Conservation (phyloP, 2,888 invertebrate genomes). For the Acanthosoma haemorrhoidale region DNA sequence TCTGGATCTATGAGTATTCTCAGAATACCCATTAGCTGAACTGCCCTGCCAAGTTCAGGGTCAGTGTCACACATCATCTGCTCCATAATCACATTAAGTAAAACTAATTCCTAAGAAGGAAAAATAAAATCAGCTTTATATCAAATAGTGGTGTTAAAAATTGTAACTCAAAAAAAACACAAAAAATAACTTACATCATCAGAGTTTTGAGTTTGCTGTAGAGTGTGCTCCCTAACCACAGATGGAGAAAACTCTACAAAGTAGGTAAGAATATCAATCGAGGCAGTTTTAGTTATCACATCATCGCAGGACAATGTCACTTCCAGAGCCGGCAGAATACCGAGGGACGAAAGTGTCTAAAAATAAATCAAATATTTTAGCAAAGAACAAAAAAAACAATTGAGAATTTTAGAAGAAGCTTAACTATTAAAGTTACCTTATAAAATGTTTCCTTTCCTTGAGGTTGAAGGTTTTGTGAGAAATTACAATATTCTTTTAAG, state of each 20-base stretch:
- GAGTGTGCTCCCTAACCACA: conserved; percentile 91
- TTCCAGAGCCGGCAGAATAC: conserved; percentile 83
- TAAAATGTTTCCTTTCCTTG: conserved; percentile 96
- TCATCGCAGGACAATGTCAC: conserved; percentile 88
- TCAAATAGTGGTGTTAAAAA: not conserved
- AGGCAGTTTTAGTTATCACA: conserved; percentile 89
- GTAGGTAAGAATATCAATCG: conserved; percentile 95
- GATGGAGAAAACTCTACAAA: conserved; percentile 98
- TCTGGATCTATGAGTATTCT: conserved; percentile 92
- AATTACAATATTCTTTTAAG: conserved; percentile 98
- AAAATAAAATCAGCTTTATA: not conserved
- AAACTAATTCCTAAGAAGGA: conserved; percentile 73
- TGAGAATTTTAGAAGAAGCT: not conserved
- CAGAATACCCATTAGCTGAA: conserved; percentile 91
- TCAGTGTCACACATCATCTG: conserved; percentile 97
- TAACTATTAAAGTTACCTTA: conserved; percentile 53
- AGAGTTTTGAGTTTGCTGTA: conserved; percentile 83
- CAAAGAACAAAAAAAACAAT: not conserved
- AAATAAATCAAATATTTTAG: conserved; percentile 33
- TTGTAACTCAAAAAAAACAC: not conserved
- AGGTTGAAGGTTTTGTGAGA: conserved; percentile 96
- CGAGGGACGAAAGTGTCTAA: conserved; percentile 74
- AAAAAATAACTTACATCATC: conserved; percentile 65
- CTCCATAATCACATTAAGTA: conserved; percentile 92
- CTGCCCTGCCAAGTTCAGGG: conserved; percentile 94